Evolutionary conservation across 2,888 invertebrate genomes (phyloP).

Genomic region (Crepidodera aurea): DNA sequence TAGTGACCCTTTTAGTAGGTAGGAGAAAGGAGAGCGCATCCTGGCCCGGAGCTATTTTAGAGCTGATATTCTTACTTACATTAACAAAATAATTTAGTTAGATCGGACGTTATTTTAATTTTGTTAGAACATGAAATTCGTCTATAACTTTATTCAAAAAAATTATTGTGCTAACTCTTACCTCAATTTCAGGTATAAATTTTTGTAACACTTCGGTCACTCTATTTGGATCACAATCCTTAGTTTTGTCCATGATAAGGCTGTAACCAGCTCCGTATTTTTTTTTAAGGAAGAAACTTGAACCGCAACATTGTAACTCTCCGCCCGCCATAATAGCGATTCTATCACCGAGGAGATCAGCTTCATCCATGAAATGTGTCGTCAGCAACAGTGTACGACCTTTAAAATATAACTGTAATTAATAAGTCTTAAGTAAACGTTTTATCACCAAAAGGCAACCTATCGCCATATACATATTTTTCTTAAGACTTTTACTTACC

Average conservation of each 20-base stretch:
- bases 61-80: too few species aligned
- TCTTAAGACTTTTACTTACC: too few species aligned
- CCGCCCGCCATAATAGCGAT: slow-evolving; percentile 90
- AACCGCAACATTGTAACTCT: slow-evolving; percentile 80
- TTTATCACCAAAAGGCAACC: too few species aligned
- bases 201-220: slow-evolving; percentile 69
- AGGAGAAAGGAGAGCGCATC: too few species aligned
- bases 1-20: too few species aligned
- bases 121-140: background rate
- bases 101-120: background rate
- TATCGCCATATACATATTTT: too few species aligned
- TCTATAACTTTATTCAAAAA: too few species aligned
- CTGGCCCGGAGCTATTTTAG: too few species aligned
- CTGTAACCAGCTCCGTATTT: slow-evolving; percentile 89
- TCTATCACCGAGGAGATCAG: slow-evolving; percentile 85
- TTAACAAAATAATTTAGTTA: too few species aligned
- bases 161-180: too few species aligned
- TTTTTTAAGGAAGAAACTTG: slow-evolving; percentile 82
- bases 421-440: too few species aligned
- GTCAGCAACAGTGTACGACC: slow-evolving; percentile 83
- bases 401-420: slow-evolving; percentile 42
- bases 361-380: slow-evolving; percentile 93
- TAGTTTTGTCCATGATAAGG: slow-evolving; percentile 73
- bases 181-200: slow-evolving; percentile 71
- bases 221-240: slow-evolving; percentile 62